Base-by-base conservation (phyloP, 2,113 vertebrate species). In the Crypturellus undulatus region DNA sequence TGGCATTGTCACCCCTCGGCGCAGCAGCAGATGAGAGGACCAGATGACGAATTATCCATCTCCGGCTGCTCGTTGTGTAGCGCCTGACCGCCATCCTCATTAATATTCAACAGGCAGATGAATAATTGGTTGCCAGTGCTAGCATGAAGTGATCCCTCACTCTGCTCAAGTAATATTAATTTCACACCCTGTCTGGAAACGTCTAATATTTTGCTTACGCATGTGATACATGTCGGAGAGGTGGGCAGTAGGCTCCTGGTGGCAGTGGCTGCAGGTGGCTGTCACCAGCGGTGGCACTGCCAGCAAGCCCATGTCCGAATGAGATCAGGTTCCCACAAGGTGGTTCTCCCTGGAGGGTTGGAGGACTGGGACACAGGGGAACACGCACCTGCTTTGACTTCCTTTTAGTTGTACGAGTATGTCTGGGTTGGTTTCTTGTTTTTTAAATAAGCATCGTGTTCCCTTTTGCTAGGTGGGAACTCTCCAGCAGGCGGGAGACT, bases 101-200 rank as follows among this genome's bases (percentile, higher is more conserved):
- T 93, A 96, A 96, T 95, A 96, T 97, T 95, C 95, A 95, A 92
- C 90, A 90, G 94, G 93, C 87, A 94, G 88, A 95, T 96, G 97
- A 97, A 87, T 95, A 97, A 97, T 96, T 95, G 95, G 96, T 89
- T 97, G 96, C 95, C 92, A 95, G 88, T 80, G 64, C 60, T 14
- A 71, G 92, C 65, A 92, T 93, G 90, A 90, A 96, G 94, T 47
- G 92, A 97, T 97, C 95, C 94, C 95, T 97, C 94, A 87, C 93
- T 97, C 92, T 95, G 92, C 94, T 92, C 91, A 84, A 76, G 88
- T 90, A 49, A 77, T 83, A 93, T 94, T 94, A 78, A 96, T 96
- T 96, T 95, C 91, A 95, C 90, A 96, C 79, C 54, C 92, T 96
- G 95, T 93, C 95, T 95, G 87, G 77, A 89, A 89, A 94, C 4